These are phyloP conservation scores for Harpalus rufipes DNA, from an alignment of 2,888 invertebrate genomes.

Conservation along the genomic window DNA sequence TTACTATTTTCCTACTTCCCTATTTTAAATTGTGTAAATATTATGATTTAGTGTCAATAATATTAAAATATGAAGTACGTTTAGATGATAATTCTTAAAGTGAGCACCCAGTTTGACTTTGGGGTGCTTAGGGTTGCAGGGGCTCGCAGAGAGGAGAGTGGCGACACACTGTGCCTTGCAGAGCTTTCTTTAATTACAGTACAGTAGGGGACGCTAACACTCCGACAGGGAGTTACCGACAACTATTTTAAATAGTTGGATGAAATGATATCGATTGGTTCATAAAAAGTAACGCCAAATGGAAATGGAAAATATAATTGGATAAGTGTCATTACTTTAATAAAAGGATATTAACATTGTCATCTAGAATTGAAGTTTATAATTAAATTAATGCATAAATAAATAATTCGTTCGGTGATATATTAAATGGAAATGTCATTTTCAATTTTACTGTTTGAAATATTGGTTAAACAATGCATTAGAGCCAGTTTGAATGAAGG, in stretches of 20 bases:
- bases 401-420: constrained; percentile 43
- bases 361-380: constrained; percentile 53
- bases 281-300: constrained; percentile 1
- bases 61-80: background rate
- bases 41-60: background rate
- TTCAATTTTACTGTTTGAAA: constrained; percentile 38
- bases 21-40: background rate
- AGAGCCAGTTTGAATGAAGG: background rate
- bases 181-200: constrained; percentile 59
- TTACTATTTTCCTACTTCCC: background rate
- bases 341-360: constrained; percentile 45
- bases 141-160: background rate
- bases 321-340: constrained; percentile 49
- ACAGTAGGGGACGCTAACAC: constrained; percentile 4
- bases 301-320: constrained; percentile 40
- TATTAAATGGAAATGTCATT: constrained; percentile 56
- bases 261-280: background rate
- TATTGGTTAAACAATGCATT: constrained; percentile 45
- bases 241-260: constrained; percentile 35
- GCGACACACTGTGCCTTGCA: constrained; percentile 51
- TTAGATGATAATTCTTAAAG: constrained; percentile 3
- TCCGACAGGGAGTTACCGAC: background rate
- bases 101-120: background rate
- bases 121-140: constrained; percentile 10
- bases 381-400: constrained; percentile 58